These are phyloP conservation scores for Reticulitermes lucifugus DNA, from an alignment of 2,888 invertebrate species.

Conservation along the genomic window DNA sequence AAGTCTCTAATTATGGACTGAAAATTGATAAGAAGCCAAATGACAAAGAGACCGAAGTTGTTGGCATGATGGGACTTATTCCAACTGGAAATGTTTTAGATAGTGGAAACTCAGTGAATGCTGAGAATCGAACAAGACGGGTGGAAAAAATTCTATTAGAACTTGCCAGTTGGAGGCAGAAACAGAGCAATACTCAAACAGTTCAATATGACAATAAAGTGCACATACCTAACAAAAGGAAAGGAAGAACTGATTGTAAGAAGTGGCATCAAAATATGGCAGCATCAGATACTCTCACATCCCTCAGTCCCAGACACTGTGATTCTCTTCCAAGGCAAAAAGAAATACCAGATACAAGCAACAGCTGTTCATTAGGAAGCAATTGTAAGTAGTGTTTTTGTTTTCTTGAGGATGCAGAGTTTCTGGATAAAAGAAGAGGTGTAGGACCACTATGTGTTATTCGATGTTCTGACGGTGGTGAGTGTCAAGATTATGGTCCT, in stretches of 20 bases:
- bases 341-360: neutral
- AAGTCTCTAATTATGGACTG: neutral
- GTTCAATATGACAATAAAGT: neutral
- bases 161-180: neutral
- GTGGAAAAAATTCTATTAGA: conserved; percentile 14
- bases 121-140: neutral
- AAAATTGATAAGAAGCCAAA: neutral
- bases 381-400: no score
- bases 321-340: neutral
- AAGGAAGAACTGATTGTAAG: neutral
- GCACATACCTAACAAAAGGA: neutral
- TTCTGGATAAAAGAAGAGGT: no score
- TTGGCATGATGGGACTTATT: neutral
- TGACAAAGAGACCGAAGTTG: neutral
- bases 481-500: no score
- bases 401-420: no score
- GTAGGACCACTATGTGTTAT: no score
- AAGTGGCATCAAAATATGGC: neutral
- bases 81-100: neutral
- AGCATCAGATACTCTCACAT: neutral
- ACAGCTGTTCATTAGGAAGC: no score
- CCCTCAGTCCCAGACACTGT: neutral
- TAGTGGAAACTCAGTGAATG: neutral
- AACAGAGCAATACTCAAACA: neutral
- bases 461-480: no score